Evolutionary conservation across 2,797 vertebrate genomes (phyloP), one percentile per base, ranked within the genome.

Genomic region (Microtus agrestis): DNA sequence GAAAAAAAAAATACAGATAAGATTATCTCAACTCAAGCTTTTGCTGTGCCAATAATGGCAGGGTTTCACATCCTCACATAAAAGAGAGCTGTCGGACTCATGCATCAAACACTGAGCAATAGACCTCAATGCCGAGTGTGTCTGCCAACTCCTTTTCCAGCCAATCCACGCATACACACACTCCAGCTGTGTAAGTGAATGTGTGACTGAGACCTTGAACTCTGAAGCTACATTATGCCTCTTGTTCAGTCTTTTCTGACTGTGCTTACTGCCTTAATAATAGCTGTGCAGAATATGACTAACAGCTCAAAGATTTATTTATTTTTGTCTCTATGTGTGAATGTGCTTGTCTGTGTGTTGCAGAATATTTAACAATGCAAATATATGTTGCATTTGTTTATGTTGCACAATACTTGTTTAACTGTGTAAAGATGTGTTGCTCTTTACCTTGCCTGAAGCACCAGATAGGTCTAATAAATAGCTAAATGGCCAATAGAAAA

Each of bases 1-100:
- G 82, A 4, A 77, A 79, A 91, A 91, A 90, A 82, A 8, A 82
- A 29, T 6, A 29, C 27, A 85, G 61, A 81, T 54, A 86, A 69
- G 5, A 80, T 77, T 21, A 65, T 76, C 37, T 94, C 63, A 93
- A 65, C 21, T 87, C 48, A 89, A 78, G 89, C 89, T 87, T 94
- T 80, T 73, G 82, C 37, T 94, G 51, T 27, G 43, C 54, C 65
- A 11, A 67, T 34, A 69, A 37, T 37, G 51, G n/a, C 12, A 80
- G 31, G 27, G 31, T 80, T 87, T 80, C 19, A 51, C 4, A 86
- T 74, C 17, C 1, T 90, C 51, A 91, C 2, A 46, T 86, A 71
- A 92, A 93, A 76, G 5, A 51, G 78, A 93, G 7, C 23, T 15
- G n/a, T 34, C 2, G 29, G 29, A 65, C 40, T 85, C 67, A 11